phyloP scores from a whole-genome alignment of 2,797 vertebrate species.

The Falco concolor region DNA sequence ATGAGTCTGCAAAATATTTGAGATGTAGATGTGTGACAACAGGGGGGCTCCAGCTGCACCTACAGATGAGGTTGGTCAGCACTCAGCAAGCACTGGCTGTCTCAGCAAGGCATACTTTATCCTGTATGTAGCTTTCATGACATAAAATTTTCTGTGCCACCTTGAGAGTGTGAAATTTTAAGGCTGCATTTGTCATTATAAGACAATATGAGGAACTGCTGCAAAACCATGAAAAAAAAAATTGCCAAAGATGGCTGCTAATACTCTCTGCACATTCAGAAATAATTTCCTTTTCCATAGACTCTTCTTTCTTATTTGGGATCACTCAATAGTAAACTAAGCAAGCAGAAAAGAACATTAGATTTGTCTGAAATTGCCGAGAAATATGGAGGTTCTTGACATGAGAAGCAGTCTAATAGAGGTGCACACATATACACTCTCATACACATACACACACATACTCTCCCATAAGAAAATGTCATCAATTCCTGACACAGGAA shows the following conservation, averaged over 20 bases:
- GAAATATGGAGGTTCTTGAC: neutral
- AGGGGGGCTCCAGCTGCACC: neutral
- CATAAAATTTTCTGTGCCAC: neutral
- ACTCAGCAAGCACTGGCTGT: neutral
- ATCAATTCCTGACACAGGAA: neutral
- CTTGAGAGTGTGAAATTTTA: conserved; percentile 33
- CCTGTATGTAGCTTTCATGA: neutral
- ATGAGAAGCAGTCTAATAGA: neutral
- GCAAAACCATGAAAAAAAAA: conserved; percentile 80
- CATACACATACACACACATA: neutral
- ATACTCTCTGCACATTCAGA: conserved; percentile 76
- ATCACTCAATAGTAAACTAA: conserved; percentile 61
- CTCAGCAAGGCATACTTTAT: neutral
- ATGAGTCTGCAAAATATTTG: neutral
- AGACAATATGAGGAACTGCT: conserved; percentile 78
- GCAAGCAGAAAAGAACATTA: conserved; percentile 44
- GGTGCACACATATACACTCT: neutral
- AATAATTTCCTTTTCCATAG: conserved; percentile 74
- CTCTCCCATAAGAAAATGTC: neutral
- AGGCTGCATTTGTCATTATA: conserved; percentile 78
- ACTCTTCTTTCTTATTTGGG: conserved; percentile 40
- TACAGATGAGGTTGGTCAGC: neutral
- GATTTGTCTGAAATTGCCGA: conserved; percentile 43
- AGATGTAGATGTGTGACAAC: neutral
- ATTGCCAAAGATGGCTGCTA: conserved; percentile 84